Base-by-base conservation (phyloP, 2,888 invertebrate species). In the Drosophila paramelanica region DNA sequence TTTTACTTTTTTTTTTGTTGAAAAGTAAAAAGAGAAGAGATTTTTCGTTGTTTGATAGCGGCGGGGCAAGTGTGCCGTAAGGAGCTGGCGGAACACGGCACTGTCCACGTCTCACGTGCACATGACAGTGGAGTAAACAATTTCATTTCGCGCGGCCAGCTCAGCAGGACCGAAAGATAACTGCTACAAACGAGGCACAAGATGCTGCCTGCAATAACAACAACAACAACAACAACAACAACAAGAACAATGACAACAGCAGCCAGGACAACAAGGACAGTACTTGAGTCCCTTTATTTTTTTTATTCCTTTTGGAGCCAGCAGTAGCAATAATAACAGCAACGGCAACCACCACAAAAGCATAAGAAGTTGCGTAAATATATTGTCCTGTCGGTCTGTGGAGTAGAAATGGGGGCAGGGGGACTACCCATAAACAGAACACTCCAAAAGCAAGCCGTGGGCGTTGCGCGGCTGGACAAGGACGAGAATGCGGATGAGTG, bases 111-210 rank as follows among this genome's bases (percentile, higher is more conserved):
- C 83, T 84, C 83, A 84, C 83, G 83, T 84, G 83, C 83, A 84
- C 83, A 88, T 84, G 83, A 84, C 83, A 84, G 89, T 82, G 89
- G 89, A 88, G 83, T 84, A 84, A 84, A 84, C 89, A 84, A 84
- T 88, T 84, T 86, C 89, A 84, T 84, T 84, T 84, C 68, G 80
- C 83, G 73, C 62, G 79, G 59, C 66, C 70, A 70, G 66, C 75
- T 57, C 83, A 88, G 88, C 86, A 82, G 77, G 82, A 83, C 69
- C 69, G 59, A 61, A 61, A 84, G 79, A 89, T 79, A 88, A 74
- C 89, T 76, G 85, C 89, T 77, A 89, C 85, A 89, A 88, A 81
- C 87, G 77, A 75, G 82, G 73, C 77, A 86, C 83, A 88, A 88
- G 83, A 88, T 86, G 88, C 82, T 83, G 83, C 76, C 74, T 72